A percentile compares a stretch with the other conserved stretches of the same genome.
Conservation (phyloP, 2,888 invertebrate species). For the Stegana nigrithorax region DNA sequence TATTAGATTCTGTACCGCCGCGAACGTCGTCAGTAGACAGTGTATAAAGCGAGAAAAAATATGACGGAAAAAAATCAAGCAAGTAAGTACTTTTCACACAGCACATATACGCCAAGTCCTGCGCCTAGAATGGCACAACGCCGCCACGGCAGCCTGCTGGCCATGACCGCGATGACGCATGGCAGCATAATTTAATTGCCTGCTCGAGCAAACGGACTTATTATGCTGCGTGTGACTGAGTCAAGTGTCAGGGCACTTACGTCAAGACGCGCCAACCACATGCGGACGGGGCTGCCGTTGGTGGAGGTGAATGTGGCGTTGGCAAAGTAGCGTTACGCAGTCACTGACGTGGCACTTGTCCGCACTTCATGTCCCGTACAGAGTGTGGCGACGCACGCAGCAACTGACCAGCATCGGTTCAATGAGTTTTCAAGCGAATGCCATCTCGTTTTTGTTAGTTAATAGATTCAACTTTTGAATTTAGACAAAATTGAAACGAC, state of each 20-base stretch:
- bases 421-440: neutral
- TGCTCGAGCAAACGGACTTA: neutral
- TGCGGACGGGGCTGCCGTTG: neutral
- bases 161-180: neutral
- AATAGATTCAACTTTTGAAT: conserved; percentile 14
- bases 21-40: too few relatives aligned
- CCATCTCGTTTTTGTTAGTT: neutral
- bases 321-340: too few relatives aligned
- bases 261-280: neutral
- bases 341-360: neutral
- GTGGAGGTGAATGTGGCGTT: neutral
- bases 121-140: neutral
- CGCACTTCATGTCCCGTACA: neutral
- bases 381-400: neutral
- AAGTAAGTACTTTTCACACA: too few relatives aligned
- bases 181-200: conserved; percentile 5
- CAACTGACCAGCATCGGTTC: neutral
- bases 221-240: neutral
- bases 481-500: neutral
- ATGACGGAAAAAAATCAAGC: too few relatives aligned
- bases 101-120: neutral
- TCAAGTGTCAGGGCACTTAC: conserved; percentile 9
- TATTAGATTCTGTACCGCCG: too few relatives aligned
- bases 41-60: too few relatives aligned
- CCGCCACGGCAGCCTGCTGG: too few relatives aligned